Conservation (phyloP, 2,888 invertebrate species). For the Actias luna region DNA sequence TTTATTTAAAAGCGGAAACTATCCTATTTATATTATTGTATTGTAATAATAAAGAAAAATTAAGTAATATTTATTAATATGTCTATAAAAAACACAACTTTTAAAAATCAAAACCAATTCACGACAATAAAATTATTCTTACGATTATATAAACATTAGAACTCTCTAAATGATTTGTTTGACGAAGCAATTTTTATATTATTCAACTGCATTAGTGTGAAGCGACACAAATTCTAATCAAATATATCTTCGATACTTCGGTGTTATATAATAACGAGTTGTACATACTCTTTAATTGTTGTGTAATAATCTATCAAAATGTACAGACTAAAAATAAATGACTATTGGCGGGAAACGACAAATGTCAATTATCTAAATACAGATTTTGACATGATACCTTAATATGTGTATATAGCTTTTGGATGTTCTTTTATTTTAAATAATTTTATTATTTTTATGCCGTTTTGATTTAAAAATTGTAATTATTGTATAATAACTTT, state of each 20-base stretch:
- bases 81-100: too few species aligned
- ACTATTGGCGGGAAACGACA: neutral
- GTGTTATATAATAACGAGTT: neutral
- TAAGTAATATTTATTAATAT: too few species aligned
- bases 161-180: too few species aligned
- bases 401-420: neutral
- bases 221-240: neutral
- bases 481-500: too few species aligned
- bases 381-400: neutral
- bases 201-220: neutral
- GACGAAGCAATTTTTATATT: too few species aligned
- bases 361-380: neutral
- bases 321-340: neutral
- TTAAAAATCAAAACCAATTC: too few species aligned
- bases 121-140: too few species aligned
- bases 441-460: neutral
- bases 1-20: too few species aligned
- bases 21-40: too few species aligned
- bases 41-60: too few species aligned
- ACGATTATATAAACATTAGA: too few species aligned
- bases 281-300: neutral
- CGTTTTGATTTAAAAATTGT: too few species aligned
- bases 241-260: neutral
- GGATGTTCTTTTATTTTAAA: neutral
- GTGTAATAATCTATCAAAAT: neutral